Evolutionary conservation across 1,140 invertebrate species (phyloP), one percentile per base, ranked within the genome.

Genomic region (Micrasema longulum): DNA sequence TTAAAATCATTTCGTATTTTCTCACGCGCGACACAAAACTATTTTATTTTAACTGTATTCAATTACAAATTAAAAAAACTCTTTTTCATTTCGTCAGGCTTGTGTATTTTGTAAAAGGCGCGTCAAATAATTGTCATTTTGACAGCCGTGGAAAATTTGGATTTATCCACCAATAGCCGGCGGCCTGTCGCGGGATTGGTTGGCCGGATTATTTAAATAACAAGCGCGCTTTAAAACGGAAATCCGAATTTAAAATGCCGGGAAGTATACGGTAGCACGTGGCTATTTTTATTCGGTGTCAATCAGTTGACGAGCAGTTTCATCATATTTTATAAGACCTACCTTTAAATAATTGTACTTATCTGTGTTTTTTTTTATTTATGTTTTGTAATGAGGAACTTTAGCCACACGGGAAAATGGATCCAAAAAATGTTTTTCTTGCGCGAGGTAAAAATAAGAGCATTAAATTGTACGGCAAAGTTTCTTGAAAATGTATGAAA

Each of bases 121-220:
- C 45, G 53, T 65, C 71, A 62, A 73, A 73, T 73, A 68, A 52
- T 35, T 74, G 73, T 75, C 69, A 75, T 65, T 71, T 71, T 75
- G 73, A 75, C 69, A 60, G 57, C 41, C 43, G 63, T 48, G 64
- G 36, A 45, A 43, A 64, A 71, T 68, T 64, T 52, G 65, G 41
- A 69, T 70, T 63, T 63, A 50, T 70, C 67, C 22, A 53, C 65
- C 65, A 68, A 53, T 68, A 41, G 67, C 22, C 53, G 53, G 52
- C 38, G 67, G 67, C 16, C 53, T 66, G 45, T 52, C 48, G 45
- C 26, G 35, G 31, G 47, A 47, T 52, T 64, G 48, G 47, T 36
- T 47, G 31, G 18, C 10, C n/a, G 64, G 45, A 48, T 47, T 47
- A 62, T 12, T 53, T 5, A 23, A 53, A 53, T 18, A 53, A 53